These are phyloP conservation scores for Globicephala melas DNA, from an alignment of 2,113 vertebrate species.

Conservation along the genomic window DNA sequence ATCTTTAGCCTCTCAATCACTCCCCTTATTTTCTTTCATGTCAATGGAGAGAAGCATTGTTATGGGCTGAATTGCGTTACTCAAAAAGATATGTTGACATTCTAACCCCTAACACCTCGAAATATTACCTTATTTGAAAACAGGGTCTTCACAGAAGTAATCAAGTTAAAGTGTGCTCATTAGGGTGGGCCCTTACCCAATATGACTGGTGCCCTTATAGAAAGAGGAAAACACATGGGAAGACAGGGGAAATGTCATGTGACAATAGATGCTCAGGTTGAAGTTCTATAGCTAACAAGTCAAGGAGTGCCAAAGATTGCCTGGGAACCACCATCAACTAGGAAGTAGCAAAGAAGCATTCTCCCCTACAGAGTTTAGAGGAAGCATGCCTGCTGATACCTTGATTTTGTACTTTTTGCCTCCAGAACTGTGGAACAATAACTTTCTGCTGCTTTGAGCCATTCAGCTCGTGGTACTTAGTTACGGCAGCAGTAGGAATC, in stretches of 20 bases:
- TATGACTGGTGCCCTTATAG: background rate
- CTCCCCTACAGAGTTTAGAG: background rate
- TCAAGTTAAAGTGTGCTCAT: background rate
- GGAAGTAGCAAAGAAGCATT: background rate
- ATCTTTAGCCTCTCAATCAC: background rate
- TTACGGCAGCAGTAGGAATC: background rate
- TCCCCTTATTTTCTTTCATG: background rate
- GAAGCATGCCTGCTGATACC: background rate
- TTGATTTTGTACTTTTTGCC: background rate
- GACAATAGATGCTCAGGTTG: background rate
- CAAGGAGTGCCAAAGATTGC: background rate
- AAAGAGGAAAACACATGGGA: background rate
- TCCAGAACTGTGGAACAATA: background rate
- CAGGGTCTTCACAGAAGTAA: background rate
- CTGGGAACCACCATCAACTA: background rate
- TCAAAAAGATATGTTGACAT: background rate
- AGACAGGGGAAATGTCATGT: background rate
- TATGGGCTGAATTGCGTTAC: too few species aligned
- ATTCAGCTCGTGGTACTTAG: background rate
- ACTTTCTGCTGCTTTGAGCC: background rate
- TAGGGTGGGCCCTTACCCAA: background rate
- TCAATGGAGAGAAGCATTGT: background rate
- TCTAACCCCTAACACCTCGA: background rate
- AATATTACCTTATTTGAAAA: background rate
- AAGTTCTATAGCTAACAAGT: background rate